A percentile compares a stretch with the other conserved stretches of the same genome.
phyloP scores from a whole-genome alignment of 1,140 invertebrate genomes.

The Drosophila orena region DNA sequence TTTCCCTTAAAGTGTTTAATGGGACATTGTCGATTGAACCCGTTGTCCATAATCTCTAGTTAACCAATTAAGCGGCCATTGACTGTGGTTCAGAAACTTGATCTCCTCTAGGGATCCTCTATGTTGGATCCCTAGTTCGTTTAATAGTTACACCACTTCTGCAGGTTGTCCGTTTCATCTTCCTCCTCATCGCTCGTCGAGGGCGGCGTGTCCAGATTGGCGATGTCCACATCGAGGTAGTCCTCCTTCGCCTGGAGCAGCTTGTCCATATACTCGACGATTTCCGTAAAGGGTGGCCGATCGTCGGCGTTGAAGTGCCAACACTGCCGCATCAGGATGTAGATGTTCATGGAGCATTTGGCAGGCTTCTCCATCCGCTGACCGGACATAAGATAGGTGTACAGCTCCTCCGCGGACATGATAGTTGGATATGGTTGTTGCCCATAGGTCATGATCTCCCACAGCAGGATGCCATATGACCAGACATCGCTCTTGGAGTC shows the following conservation, averaged over 20 bases:
- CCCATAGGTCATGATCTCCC: conserved; percentile 98
- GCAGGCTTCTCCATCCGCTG: conserved; percentile 98
- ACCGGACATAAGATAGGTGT: conserved; percentile 93
- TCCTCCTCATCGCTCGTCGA: conserved; percentile 90
- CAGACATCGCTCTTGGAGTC: conserved; percentile 99
- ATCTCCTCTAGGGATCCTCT: neutral
- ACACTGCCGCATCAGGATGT: conserved; percentile 96
- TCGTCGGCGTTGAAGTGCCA: conserved; percentile 96
- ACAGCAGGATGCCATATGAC: conserved; percentile 96
- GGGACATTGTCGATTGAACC: neutral
- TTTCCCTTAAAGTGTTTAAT: neutral
- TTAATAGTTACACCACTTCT: conserved; percentile 69
- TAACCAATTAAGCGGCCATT: neutral
- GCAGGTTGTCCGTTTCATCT: conserved; percentile 82
- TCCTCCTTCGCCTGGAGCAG: conserved; percentile 95
- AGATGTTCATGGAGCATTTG: conserved; percentile 96
- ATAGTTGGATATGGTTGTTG: conserved; percentile 96
- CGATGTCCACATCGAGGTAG: conserved; percentile 94
- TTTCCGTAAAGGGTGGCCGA: conserved; percentile 93
- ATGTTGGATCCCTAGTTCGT: no score
- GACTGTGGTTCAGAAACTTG: no score
- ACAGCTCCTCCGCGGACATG: conserved; percentile 90
- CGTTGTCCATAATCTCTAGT: neutral
- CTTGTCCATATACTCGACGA: conserved; percentile 95
- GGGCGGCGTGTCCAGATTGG: conserved; percentile 92